Percentiles rank a stretch among this genome's conserved stretches.
phyloP scores from a whole-genome alignment of 2,888 invertebrate genomes.

The Nesidiocoris tenuis region DNA sequence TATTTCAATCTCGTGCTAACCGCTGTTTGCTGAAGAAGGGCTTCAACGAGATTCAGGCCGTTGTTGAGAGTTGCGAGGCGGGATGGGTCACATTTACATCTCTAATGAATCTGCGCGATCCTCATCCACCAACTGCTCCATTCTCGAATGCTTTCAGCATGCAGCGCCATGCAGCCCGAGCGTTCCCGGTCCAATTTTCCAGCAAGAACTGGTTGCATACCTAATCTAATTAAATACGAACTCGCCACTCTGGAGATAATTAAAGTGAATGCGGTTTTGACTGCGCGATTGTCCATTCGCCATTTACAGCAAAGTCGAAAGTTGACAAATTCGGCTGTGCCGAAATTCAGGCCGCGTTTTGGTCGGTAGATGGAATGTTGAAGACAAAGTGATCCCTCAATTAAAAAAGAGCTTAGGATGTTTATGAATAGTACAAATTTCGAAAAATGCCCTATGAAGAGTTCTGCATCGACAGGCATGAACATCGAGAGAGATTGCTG shows the following conservation, averaged over 20 bases:
- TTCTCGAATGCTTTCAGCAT: not conserved
- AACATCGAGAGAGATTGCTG: no score
- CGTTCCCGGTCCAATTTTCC: not conserved
- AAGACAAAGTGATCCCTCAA: no score
- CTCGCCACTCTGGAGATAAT: not conserved
- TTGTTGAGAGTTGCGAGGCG: not conserved
- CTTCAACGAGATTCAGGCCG: not conserved
- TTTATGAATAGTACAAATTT: no score
- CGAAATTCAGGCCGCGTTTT: no score
- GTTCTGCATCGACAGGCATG: no score
- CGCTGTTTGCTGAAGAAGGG: constrained; percentile 17
- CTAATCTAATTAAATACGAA: not conserved
- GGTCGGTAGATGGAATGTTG: no score
- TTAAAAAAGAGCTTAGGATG: no score
- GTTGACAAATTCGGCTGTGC: not conserved
- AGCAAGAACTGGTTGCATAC: not conserved
- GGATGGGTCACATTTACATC: not conserved
- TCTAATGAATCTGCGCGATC: not conserved
- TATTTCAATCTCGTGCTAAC: not conserved
- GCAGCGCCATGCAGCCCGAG: not conserved
- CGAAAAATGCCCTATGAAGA: no score
- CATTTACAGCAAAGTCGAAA: not conserved
- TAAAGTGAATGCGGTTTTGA: not conserved
- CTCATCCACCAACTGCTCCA: not conserved
- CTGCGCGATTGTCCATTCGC: not conserved